phyloP scores from a whole-genome alignment of 2,797 vertebrate species.

The Sebastes minor region DNA sequence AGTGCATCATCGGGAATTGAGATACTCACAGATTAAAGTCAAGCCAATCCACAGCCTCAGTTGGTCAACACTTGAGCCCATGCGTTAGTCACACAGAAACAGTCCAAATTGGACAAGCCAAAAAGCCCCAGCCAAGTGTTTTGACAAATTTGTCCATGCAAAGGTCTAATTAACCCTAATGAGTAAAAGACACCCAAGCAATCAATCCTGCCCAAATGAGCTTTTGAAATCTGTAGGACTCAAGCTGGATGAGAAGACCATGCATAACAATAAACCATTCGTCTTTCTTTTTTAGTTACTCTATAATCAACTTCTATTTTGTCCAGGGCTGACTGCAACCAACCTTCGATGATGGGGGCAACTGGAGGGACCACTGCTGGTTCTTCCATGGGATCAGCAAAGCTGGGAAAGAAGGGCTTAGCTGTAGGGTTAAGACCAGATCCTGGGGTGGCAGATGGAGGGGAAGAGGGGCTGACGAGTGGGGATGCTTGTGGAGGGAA shows the following conservation, averaged over 20 bases:
- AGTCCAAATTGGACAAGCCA: conserved; percentile 37
- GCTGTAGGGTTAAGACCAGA: conserved; percentile 84
- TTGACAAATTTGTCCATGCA: conserved; percentile 71
- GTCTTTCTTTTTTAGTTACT: conserved; percentile 12
- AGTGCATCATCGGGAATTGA: conserved; percentile 41
- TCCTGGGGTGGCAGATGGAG: conserved; percentile 21
- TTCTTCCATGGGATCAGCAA: conserved; percentile 73
- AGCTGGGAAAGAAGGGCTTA: conserved; percentile 84
- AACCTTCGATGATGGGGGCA: conserved; percentile 78
- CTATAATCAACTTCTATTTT: conserved; percentile 31
- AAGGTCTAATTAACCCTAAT: conserved; percentile 12
- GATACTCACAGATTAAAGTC: conserved; percentile 43
- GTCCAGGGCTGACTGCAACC: conserved; percentile 71
- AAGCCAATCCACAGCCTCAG: conserved; percentile 57
- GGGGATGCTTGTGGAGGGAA: conserved; percentile 55
- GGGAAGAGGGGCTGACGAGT: conserved; percentile 56
- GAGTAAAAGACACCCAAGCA: conserved; percentile 44
- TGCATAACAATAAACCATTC: conserved; percentile 35
- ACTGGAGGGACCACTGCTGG: conserved; percentile 47
- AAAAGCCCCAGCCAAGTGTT: conserved; percentile 45
- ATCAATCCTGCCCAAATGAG: conserved; percentile 30
- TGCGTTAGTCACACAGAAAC: conserved; percentile 74
- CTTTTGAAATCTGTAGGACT: conserved; percentile 17
- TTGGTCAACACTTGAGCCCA: conserved; percentile 39
- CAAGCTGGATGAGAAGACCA: conserved; percentile 37